Evolutionary conservation across 2,797 vertebrate genomes (phyloP).

Genomic region (Gallirallus australis): DNA sequence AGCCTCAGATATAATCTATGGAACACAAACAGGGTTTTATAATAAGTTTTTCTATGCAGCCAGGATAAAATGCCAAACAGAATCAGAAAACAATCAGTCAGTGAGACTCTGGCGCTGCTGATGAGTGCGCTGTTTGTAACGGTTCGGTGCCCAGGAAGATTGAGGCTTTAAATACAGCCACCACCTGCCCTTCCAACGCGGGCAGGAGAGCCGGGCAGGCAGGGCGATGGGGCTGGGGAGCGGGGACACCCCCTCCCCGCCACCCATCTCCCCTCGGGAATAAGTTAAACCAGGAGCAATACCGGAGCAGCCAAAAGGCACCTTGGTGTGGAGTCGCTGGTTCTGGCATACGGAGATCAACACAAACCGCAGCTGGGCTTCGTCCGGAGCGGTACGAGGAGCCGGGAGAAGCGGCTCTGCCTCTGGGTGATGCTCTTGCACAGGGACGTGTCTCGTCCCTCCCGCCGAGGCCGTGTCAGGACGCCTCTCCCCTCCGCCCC

Average conservation of each 20-base stretch:
- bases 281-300: not conserved
- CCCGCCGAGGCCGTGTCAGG: not conserved
- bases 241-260: not conserved
- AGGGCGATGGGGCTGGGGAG: not conserved
- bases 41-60: slow-evolving; percentile 68
- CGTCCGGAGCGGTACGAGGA: not conserved
- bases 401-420: not conserved
- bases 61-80: slow-evolving; percentile 67
- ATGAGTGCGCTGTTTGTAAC: not conserved
- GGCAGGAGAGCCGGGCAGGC: not conserved
- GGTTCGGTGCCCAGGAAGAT: slow-evolving; percentile 55
- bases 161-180: slow-evolving; percentile 38
- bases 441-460: not conserved
- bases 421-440: slow-evolving; percentile 69
- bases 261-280: not conserved
- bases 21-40: slow-evolving; percentile 57
- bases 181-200: not conserved
- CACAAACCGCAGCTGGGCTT: not conserved
- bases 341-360: rapidly evolving
- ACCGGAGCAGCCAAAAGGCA: not conserved
- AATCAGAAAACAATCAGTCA: slow-evolving; percentile 72
- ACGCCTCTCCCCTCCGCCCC: not conserved
- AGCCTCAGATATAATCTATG: slow-evolving; percentile 39
- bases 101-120: not conserved
- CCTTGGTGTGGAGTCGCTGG: rapidly evolving